Evolutionary conservation across 2,888 invertebrate species (phyloP), one percentile per base, ranked within the genome.

Genomic region (Idaea straminata): DNA sequence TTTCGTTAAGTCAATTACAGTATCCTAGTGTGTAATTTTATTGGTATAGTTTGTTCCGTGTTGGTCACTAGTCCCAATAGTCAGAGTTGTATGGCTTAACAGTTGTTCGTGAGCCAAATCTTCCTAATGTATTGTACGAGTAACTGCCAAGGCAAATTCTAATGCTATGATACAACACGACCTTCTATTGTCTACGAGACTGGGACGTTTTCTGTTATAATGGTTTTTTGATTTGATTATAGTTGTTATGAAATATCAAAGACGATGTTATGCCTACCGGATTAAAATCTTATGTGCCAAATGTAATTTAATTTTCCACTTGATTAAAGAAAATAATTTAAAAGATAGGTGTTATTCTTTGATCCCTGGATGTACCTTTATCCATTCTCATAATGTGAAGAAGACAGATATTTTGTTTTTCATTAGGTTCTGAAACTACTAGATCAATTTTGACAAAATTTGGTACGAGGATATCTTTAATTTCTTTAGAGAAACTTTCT

Each of bases 61-160:
- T 67, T 68, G 72, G 74, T 74, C 75, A 71, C 74, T 77, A 64
- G 72, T 73, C 74, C 67, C 66, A 71, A 62, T 66, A 61, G 66
- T 66, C 67, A 64, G 66, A 59, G 60, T 63, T 62, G 71, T 67
- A 72, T 72, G 74, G 69, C 74, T 74, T 78, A 78, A 81, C 81
- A 80, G 79, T 85, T 86, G 88, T 85, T 83, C 77, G 79, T 69
- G 85, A 85, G 91, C 90, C 90, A 91, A 90, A 81, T 86, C 80
- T 77, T 77, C 73, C 66, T 79, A 77, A 73, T 79, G 80, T 82
- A 83, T 84, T 85, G 85, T 82, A 79, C 81, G 25, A 80, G 69
- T 80, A 75, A 83, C 80, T 89, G 90, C 91, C 91, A 91, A 91
- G 77, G 83, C 86, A 81, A 86, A 88, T 89, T 87, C 87, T 90